Percentiles rank a stretch among this genome's conserved stretches.
Conservation (phyloP, 2,888 invertebrate genomes). For the Allygus modestus region DNA sequence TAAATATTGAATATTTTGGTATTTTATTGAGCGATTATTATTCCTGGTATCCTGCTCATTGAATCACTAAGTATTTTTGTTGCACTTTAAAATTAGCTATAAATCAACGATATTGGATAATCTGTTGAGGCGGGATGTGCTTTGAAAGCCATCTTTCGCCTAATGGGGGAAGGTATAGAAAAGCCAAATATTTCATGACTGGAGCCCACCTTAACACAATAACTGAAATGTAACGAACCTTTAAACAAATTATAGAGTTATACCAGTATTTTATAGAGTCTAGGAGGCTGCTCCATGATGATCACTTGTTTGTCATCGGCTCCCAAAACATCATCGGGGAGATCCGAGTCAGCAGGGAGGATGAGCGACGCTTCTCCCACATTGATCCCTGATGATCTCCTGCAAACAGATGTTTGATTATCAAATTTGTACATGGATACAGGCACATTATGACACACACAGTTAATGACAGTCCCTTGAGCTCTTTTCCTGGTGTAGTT, state of each 20-base stretch:
- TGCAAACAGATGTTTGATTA: neutral
- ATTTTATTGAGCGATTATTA: no score
- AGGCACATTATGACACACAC: neutral
- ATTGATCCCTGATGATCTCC: neutral
- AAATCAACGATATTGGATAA: no score
- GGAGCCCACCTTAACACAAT: no score
- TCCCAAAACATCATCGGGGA: constrained; percentile 25
- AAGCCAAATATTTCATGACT: no score
- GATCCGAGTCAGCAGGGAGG: constrained; percentile 46
- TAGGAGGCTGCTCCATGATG: constrained; percentile 64
- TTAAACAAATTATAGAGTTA: constrained; percentile 44
- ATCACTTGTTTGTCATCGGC: constrained; percentile 61
- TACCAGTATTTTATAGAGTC: constrained; percentile 64
- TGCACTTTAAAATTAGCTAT: no score
- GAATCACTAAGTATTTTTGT: no score
- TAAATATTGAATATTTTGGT: no score
- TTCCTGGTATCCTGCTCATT: no score
- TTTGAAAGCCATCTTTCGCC: no score
- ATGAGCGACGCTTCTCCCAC: constrained; percentile 45
- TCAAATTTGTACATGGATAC: neutral
- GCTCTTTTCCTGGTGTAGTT: neutral
- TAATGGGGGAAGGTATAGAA: no score
- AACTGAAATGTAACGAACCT: no score
- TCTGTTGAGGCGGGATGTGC: no score
- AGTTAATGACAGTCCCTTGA: neutral